These are phyloP conservation scores for Gymnoscelis rufifasciata DNA, from an alignment of 2,888 invertebrate genomes.

Conservation along the genomic window DNA sequence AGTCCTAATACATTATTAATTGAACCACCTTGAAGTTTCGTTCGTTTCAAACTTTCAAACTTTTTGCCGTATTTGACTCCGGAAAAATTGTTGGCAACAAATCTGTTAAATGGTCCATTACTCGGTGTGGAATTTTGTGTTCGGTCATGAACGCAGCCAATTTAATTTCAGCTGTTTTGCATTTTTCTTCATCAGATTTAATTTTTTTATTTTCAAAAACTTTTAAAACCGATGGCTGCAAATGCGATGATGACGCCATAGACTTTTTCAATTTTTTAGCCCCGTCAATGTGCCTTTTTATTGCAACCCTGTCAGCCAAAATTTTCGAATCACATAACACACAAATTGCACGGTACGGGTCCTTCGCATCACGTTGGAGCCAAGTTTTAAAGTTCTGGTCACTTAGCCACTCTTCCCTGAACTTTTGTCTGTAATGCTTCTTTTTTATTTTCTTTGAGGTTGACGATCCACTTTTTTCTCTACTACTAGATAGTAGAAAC, in stretches of 20 bases:
- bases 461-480: neutral
- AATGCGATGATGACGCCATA: neutral
- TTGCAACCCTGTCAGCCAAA: neutral
- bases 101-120: conserved; percentile 2
- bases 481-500: no score
- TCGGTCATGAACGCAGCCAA: conserved; percentile 4
- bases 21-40: neutral
- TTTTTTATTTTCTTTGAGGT: neutral
- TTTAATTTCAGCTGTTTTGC: conserved; percentile 5
- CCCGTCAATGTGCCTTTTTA: neutral
- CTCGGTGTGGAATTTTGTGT: conserved; percentile 4
- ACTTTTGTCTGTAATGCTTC: neutral
- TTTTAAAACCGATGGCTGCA: neutral
- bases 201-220: no score
- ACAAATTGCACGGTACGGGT: neutral
- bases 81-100: neutral
- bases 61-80: neutral
- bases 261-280: neutral
- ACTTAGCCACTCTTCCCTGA: neutral
- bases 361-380: neutral
- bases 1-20: neutral
- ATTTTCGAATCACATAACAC: neutral
- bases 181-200: neutral
- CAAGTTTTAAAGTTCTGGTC: neutral
- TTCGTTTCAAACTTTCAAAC: neutral